Percentiles rank a stretch among this genome's conserved stretches.
These are phyloP conservation scores for Potorous gilbertii DNA, from an alignment of 2,797 vertebrate genomes.

Conservation along the genomic window DNA sequence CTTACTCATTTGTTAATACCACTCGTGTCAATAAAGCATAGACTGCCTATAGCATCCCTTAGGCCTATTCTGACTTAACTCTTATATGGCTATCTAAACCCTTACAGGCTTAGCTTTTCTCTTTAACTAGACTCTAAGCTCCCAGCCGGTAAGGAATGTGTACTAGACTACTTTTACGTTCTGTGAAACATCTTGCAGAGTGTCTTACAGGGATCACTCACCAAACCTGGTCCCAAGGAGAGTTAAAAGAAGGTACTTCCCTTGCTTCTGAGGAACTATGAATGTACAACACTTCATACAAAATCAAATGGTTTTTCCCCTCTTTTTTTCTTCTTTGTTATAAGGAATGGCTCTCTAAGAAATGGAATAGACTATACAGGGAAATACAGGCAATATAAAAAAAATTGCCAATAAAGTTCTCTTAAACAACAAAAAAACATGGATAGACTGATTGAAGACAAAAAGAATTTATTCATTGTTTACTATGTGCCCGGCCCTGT, in stretches of 20 bases:
- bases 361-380: neutral
- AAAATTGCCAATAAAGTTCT: neutral
- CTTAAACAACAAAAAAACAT: neutral
- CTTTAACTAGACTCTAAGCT: neutral
- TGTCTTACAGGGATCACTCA: neutral
- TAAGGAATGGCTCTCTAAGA: neutral
- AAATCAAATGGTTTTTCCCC: neutral
- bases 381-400: neutral
- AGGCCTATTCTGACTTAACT: neutral
- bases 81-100: neutral
- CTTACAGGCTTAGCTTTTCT: neutral
- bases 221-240: neutral
- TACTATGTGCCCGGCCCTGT: neutral
- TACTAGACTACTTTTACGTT: neutral
- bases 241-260: neutral
- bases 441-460: neutral
- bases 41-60: neutral
- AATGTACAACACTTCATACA: neutral
- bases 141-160: neutral
- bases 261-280: neutral
- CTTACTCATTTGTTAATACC: neutral
- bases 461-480: neutral
- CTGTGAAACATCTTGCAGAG: neutral
- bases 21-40: neutral
- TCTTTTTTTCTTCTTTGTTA: neutral